phyloP scores from a whole-genome alignment of 1,140 invertebrate species.

The Leptestheria dahalacensis region DNA sequence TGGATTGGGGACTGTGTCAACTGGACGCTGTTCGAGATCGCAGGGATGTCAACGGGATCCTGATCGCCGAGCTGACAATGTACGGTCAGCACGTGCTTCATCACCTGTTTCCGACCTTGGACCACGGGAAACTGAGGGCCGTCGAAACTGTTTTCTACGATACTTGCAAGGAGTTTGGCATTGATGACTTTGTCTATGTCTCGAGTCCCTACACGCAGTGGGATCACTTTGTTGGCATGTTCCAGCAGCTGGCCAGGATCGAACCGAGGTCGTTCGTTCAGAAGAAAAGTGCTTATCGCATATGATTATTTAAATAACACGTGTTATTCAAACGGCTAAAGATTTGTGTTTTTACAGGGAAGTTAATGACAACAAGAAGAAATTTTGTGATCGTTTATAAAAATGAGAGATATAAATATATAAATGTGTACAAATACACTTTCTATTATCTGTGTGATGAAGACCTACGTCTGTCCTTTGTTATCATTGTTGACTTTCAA shows the following conservation, averaged over 20 bases:
- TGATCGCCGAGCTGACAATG: slow-evolving; percentile 47
- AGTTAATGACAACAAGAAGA: too few species aligned
- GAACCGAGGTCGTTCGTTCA: slow-evolving; percentile 21
- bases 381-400: too few species aligned
- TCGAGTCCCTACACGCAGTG: slow-evolving; percentile 30
- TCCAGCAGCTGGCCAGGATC: slow-evolving; percentile 42
- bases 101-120: slow-evolving; percentile 65
- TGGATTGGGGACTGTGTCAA: slow-evolving; percentile 64
- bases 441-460: too few species aligned
- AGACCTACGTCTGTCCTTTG: too few species aligned
- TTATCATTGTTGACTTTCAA: too few species aligned
- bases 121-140: slow-evolving; percentile 47
- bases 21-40: slow-evolving; percentile 57
- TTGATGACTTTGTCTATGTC: slow-evolving; percentile 34
- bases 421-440: too few species aligned
- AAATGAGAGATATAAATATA: too few species aligned
- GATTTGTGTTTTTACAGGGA: too few species aligned
- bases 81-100: slow-evolving; percentile 65
- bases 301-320: too few species aligned
- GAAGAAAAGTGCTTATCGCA: too few species aligned
- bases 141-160: slow-evolving; percentile 46
- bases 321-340: too few species aligned
- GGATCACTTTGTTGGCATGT: slow-evolving; percentile 48
- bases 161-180: slow-evolving; percentile 49
- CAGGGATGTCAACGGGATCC: slow-evolving; percentile 46